Conservation (phyloP, 2,113 vertebrate species). For the Illadopsis cleaveri region DNA sequence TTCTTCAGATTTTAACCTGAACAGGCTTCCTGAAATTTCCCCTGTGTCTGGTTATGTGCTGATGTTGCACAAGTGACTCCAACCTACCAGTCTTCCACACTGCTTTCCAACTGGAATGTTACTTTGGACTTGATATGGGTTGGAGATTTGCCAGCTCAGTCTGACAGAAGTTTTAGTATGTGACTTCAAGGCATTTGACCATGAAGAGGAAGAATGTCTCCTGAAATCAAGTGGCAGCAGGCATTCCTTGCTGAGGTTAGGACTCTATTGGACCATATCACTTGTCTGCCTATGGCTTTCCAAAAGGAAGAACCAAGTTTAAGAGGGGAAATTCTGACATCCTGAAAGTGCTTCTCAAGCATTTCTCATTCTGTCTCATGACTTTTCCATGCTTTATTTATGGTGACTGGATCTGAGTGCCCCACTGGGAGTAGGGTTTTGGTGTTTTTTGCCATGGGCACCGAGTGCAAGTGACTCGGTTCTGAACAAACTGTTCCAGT, state of each 20-base stretch:
- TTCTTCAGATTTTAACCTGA: not conserved
- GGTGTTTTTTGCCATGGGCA: rapidly evolving
- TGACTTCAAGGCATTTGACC: not conserved
- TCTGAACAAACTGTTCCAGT: not conserved
- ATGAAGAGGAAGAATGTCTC: not conserved
- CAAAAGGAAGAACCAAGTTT: not conserved
- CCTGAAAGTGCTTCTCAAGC: not conserved
- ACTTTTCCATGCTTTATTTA: not conserved
- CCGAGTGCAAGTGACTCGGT: rapidly evolving
- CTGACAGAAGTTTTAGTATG: not conserved
- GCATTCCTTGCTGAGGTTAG: not conserved
- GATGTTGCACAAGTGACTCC: not conserved
- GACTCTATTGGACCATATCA: not conserved
- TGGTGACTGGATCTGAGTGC: not conserved
- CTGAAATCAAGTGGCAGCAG: not conserved
- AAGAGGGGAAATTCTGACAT: not conserved
- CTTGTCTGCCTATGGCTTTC: not conserved
- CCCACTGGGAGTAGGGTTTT: not conserved
- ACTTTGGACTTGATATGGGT: not conserved
- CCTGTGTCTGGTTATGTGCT: not conserved
- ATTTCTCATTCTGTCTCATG: constrained; percentile 1
- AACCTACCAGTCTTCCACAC: constrained; percentile 21
- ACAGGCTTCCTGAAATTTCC: not conserved
- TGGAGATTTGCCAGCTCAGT: not conserved
- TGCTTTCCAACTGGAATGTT: constrained; percentile 32